phyloP scores from a whole-genome alignment of 2,797 vertebrate species.

The Molossus alvarezi region DNA sequence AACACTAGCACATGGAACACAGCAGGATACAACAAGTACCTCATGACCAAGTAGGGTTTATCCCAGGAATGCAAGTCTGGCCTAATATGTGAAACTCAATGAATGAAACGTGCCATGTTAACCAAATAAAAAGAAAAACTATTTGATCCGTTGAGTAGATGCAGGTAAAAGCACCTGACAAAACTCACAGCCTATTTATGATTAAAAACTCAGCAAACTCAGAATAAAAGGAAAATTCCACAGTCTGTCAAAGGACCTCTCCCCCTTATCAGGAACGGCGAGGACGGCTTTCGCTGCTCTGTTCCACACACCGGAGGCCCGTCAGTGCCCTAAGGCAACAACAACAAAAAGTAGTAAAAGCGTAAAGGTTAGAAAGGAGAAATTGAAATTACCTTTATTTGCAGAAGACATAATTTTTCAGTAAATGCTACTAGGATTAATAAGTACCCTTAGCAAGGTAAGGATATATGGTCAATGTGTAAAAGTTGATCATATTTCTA shows the following conservation, averaged over 20 bases:
- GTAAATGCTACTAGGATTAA: not conserved
- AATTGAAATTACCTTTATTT: slow-evolving; percentile 20
- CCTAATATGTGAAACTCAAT: not conserved
- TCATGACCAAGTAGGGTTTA: not conserved
- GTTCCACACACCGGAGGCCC: not conserved
- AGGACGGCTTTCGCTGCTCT: not conserved
- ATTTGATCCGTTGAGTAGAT: not conserved
- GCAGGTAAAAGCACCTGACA: not conserved
- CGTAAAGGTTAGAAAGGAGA: not conserved
- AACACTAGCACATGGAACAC: not conserved
- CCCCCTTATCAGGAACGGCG: not conserved
- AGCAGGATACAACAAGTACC: not conserved
- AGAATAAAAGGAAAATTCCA: slow-evolving; percentile 14
- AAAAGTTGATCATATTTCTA: slow-evolving; percentile 13
- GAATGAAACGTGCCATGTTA: not conserved
- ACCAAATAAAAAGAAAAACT: not conserved
- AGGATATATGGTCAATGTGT: not conserved
- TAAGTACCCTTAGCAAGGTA: not conserved
- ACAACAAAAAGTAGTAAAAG: not conserved
- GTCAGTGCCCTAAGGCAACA: not conserved
- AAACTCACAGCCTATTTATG: slow-evolving; percentile 13
- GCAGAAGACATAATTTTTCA: not conserved
- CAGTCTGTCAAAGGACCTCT: not conserved
- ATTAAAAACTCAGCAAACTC: slow-evolving; percentile 20
- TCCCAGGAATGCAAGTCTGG: not conserved